Conservation (phyloP, 2,888 invertebrate genomes). For the Andrena fulva region DNA sequence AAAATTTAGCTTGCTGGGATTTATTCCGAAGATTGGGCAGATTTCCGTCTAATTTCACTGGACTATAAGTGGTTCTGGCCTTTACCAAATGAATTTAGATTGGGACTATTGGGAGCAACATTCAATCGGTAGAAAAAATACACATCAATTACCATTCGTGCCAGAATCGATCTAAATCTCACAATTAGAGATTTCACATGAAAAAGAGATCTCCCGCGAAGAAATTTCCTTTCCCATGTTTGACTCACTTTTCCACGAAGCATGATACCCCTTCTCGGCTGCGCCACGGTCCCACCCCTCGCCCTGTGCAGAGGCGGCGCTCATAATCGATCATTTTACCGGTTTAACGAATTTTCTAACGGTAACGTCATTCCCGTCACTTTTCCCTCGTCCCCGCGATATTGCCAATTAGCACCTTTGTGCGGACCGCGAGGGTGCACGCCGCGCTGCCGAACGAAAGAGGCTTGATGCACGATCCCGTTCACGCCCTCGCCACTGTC, state of each 20-base stretch:
- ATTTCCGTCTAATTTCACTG: no score
- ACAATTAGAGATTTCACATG: neutral
- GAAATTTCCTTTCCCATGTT: neutral
- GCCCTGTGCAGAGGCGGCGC: neutral
- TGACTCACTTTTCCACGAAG: neutral
- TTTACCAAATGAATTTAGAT: no score
- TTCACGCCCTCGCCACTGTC: conserved; percentile 27
- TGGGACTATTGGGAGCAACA: no score
- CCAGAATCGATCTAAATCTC: neutral
- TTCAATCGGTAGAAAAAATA: no score
- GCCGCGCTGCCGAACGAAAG: conserved; percentile 27
- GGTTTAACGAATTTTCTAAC: conserved; percentile 56
- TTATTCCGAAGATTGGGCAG: no score
- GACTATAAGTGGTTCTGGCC: no score
- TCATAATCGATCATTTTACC: conserved; percentile 41
- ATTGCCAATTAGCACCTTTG: conserved; percentile 61
- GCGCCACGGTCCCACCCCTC: neutral
- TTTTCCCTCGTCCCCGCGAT: conserved; percentile 41
- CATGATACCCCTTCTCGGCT: neutral
- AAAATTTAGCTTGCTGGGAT: no score
- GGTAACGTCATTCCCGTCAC: conserved; percentile 14
- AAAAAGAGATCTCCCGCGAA: neutral
- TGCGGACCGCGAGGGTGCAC: conserved; percentile 12
- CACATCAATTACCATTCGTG: neutral
- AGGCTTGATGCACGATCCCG: conserved; percentile 17